These are phyloP conservation scores for Taxidea taxus DNA, from an alignment of 2,113 vertebrate genomes.

Conservation along the genomic window DNA sequence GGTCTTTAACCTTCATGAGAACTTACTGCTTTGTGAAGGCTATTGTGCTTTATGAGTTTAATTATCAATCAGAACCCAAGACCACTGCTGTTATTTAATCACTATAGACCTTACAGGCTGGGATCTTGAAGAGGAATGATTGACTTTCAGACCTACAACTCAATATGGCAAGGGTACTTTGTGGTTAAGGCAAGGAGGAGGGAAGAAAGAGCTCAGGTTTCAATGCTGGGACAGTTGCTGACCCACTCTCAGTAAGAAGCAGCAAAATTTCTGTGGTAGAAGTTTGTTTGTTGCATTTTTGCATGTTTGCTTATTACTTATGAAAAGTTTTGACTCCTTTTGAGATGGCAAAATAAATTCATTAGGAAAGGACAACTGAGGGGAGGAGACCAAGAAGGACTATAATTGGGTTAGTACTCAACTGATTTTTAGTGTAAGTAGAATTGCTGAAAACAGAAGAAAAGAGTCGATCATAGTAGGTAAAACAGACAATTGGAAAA, in stretches of 20 bases:
- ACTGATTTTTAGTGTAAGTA: background rate
- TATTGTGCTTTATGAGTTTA: background rate
- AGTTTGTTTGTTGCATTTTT: background rate
- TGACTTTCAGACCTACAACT: background rate
- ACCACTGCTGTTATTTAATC: background rate
- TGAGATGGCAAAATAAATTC: background rate
- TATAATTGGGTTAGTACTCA: background rate
- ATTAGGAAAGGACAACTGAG: background rate
- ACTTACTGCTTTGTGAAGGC: too few relatives aligned
- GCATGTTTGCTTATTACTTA: background rate
- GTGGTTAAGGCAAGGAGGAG: background rate
- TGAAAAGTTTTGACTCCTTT: background rate
- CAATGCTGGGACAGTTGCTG: background rate
- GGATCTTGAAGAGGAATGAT: background rate
- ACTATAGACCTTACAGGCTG: background rate
- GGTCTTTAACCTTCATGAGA: background rate
- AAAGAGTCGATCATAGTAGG: background rate
- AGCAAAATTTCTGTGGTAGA: background rate
- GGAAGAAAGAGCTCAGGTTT: background rate
- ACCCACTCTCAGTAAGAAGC: background rate
- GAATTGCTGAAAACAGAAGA: background rate
- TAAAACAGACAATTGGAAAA: background rate
- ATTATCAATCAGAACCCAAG: background rate
- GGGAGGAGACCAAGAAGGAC: background rate
- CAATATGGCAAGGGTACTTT: background rate